A percentile compares a stretch with the other conserved stretches of the same genome.
These are phyloP conservation scores for Cladorhizidae sp. DNA, from an alignment of 37 sponge, comb jelly and placozoan genomes.

Conservation along the genomic window DNA sequence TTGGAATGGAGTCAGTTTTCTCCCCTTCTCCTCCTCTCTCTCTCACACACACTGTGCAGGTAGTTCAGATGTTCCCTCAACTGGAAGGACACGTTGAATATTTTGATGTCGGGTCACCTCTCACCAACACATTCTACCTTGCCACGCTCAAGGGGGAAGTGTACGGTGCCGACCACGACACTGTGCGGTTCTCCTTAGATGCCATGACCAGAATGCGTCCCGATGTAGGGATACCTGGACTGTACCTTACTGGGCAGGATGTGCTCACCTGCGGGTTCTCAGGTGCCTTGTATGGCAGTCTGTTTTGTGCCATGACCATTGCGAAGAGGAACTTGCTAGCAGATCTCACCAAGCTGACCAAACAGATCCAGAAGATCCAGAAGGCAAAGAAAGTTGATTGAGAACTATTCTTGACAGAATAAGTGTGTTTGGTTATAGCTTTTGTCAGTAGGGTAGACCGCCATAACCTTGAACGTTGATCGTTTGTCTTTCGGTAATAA, in stretches of 20 bases:
- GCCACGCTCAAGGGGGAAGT: conserved; percentile 73
- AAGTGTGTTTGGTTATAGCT: no score
- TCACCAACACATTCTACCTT: conserved; percentile 83
- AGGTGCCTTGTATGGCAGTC: conserved; percentile 82
- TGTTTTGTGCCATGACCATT: conserved; percentile 73
- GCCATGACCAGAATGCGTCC: conserved; percentile 63
- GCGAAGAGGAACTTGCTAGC: conserved; percentile 75
- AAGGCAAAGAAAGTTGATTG: background rate
- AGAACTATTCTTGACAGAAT: no score
- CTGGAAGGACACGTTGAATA: conserved; percentile 84
- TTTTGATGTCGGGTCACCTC: conserved; percentile 88
- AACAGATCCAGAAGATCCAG: background rate
- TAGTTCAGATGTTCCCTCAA: conserved; percentile 76
- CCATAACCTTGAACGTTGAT: no score
- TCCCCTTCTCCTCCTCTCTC: no score
- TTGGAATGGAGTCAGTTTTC: no score
- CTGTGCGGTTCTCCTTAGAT: conserved; percentile 59
- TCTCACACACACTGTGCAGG: background rate
- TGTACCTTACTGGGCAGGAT: conserved; percentile 93
- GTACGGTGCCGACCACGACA: conserved; percentile 87
- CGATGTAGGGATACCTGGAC: conserved; percentile 68
- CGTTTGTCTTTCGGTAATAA: background rate
- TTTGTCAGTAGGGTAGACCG: no score
- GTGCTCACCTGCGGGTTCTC: conserved; percentile 75
- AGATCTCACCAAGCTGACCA: conserved; percentile 43